A percentile compares a stretch with the other conserved stretches of the same genome.
phyloP scores from a whole-genome alignment of 2,888 invertebrate species.

The Torymus tubicola region DNA sequence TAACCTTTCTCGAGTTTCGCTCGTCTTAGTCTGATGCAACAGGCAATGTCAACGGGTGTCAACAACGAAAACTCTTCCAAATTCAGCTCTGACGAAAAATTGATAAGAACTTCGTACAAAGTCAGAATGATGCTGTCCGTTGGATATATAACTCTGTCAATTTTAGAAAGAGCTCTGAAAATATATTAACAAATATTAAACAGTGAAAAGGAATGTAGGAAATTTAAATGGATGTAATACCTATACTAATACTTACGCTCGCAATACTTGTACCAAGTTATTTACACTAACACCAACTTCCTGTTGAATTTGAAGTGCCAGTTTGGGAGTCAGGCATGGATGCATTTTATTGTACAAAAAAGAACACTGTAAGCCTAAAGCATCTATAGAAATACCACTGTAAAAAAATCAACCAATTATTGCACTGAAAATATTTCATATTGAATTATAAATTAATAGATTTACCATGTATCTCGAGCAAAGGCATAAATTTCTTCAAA shows the following conservation, averaged over 20 bases:
- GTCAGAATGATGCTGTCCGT: constrained; percentile 63
- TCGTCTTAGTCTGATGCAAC: constrained; percentile 67
- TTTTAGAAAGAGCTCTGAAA: constrained; percentile 67
- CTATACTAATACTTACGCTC: constrained; percentile 62
- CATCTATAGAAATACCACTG: constrained; percentile 67
- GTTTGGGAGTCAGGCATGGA: constrained; percentile 56
- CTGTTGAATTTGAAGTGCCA: constrained; percentile 63
- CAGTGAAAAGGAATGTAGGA: neutral
- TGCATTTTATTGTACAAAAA: constrained; percentile 63
- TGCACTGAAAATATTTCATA: neutral
- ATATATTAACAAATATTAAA: neutral
- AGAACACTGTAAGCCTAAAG: constrained; percentile 64
- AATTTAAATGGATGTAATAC: constrained; percentile 1
- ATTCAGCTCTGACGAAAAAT: constrained; percentile 64
- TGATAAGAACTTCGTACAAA: constrained; percentile 65
- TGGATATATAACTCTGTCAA: constrained; percentile 54
- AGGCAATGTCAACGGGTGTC: constrained; percentile 68
- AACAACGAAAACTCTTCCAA: constrained; percentile 56
- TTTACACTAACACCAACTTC: constrained; percentile 66
- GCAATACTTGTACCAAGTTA: constrained; percentile 64
- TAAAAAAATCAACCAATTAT: constrained; percentile 24
- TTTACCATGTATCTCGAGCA: constrained; percentile 69
- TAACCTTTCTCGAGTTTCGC: constrained; percentile 65
- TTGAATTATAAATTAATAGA: neutral
- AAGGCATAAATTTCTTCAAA: constrained; percentile 69